phyloP scores from a whole-genome alignment of 2,113 vertebrate genomes.

The Scolopax mira region DNA sequence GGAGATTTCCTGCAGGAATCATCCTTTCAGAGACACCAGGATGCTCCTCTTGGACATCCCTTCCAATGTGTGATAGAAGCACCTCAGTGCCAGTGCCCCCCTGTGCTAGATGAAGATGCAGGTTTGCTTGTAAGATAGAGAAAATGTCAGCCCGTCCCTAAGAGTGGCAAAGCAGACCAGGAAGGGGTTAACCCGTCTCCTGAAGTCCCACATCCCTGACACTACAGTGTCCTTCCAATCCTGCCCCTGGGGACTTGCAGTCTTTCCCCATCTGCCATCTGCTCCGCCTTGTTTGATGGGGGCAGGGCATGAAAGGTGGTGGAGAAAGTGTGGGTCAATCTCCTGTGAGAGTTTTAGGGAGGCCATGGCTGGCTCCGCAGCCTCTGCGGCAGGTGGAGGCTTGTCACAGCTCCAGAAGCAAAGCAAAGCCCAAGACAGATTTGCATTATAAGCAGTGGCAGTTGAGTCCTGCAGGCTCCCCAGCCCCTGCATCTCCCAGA shows the following conservation, averaged over 20 bases:
- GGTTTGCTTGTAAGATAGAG: not conserved
- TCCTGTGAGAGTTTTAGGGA: not conserved
- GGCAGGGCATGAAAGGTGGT: accelerated
- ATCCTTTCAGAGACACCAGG: not conserved
- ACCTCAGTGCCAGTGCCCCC: accelerated
- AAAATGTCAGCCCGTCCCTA: not conserved
- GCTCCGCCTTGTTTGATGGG: not conserved
- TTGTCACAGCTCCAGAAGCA: not conserved
- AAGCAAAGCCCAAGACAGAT: not conserved
- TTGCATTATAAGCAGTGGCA: not conserved
- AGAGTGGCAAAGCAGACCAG: not conserved
- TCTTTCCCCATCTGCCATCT: not conserved
- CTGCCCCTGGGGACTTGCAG: not conserved
- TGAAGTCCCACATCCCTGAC: not conserved
- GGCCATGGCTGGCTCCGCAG: not conserved
- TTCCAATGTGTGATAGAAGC: accelerated
- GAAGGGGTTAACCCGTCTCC: not conserved
- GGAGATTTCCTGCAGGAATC: not conserved
- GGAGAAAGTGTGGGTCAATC: not conserved
- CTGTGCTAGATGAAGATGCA: not conserved
- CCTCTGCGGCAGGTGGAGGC: not conserved
- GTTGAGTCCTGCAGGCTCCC: not conserved
- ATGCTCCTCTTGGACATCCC: not conserved
- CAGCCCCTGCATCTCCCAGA: not conserved
- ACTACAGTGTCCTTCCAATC: not conserved